Evolutionary conservation across 2,113 vertebrate genomes (phyloP), one percentile per base, ranked within the genome.

Genomic region (Reinhardtius hippoglossoides): DNA sequence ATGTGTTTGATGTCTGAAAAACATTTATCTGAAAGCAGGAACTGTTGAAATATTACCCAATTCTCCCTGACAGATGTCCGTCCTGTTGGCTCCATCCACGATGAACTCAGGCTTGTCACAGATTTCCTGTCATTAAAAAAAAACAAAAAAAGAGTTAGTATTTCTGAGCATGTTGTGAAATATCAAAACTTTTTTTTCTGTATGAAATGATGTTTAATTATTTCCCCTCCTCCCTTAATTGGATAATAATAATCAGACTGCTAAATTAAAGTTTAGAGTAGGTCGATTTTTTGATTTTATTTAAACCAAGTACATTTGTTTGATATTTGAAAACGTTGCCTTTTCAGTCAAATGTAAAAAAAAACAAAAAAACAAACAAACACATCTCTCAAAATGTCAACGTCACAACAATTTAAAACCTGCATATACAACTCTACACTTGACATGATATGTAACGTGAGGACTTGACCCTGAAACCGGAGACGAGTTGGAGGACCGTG

Each of bases 21-120:
- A 0, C 16, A 50, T 50, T 31, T 31, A 46, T 57, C 68, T 37
- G 7, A 77, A 85, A 74, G 72, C 12, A 23, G 20, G 58, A 80
- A 27, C 18, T 15, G 3, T 56, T 67, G 0, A 52, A 71, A 60
- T 9, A 86, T 86, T 96, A 98, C 98, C 98, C 91, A 99, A 89
- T 88, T 98, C 96, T 95, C 98, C 98, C 92, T 99, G 98, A 86
- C 98, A 99, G 92, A 99, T 99, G 88, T 99, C 98, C 65, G 96
- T 98, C 89, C 98, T 96, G 76, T 95, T 97, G 88, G 98, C 98
- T 92, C 97, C 97, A 15, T 96, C 97, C 0, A 99, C 85, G 73
- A 99, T 99, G 92, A 99, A 99, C 62, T 97, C 90, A 21, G 98
- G 98, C 85, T 97, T 97, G 79, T 96, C 94, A 77, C 96, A 98